phyloP scores from a whole-genome alignment of 2,113 vertebrate species.

The Oplegnathus fasciatus region DNA sequence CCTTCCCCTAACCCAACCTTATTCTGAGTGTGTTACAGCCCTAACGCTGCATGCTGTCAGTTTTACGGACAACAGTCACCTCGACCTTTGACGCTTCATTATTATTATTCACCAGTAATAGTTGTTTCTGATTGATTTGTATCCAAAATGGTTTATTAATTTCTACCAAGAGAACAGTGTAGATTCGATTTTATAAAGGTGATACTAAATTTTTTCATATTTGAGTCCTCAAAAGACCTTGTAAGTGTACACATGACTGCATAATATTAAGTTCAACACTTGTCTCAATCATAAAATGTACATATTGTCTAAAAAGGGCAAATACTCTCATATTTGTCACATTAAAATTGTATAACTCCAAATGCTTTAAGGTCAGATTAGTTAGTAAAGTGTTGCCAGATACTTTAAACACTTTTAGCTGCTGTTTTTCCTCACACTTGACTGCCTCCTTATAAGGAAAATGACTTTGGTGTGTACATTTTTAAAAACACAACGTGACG shows the following conservation, averaged over 20 bases:
- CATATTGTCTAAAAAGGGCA: neutral
- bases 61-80: neutral
- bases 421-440: conserved; percentile 1
- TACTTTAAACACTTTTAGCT: conserved; percentile 15
- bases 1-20: conserved; percentile 40
- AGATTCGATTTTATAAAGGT: neutral
- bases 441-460: neutral
- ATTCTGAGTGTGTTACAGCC: conserved; percentile 29
- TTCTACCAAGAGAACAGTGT: neutral
- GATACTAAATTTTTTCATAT: neutral
- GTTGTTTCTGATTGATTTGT: conserved; percentile 8
- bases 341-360: neutral
- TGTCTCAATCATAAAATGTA: neutral
- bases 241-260: neutral
- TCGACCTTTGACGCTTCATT: conserved; percentile 2
- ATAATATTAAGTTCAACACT: neutral
- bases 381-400: neutral
- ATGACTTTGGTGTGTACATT: neutral
- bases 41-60: conserved; percentile 60
- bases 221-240: neutral
- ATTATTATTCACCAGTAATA: neutral
- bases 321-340: neutral
- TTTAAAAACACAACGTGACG: neutral
- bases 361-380: neutral
- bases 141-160: neutral